Conservation (phyloP, 1,140 invertebrate species). For the Aphidius ervi region DNA sequence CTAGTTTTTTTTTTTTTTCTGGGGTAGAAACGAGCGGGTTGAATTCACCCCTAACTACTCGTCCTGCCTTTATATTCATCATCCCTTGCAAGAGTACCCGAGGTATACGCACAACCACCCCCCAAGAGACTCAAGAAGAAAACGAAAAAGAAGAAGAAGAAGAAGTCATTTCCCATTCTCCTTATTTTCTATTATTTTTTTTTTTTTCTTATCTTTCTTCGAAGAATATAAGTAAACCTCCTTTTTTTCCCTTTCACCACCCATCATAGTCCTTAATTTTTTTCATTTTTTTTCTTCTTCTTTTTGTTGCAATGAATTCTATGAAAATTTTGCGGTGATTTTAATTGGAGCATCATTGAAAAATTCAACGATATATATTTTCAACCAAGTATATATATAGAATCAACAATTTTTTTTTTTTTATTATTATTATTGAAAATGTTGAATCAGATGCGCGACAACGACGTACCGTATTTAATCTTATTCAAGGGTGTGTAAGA, state of each 20-base stretch:
- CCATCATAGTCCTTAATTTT: too few relatives aligned
- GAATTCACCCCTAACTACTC: slow-evolving; percentile 29
- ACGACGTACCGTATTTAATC: slow-evolving; percentile 11
- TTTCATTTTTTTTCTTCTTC: too few relatives aligned
- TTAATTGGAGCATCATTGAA: too few relatives aligned
- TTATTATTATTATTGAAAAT: too few relatives aligned
- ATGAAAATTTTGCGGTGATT: too few relatives aligned
- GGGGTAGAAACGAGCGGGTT: slow-evolving; percentile 25
- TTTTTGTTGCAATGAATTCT: too few relatives aligned
- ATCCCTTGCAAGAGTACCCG: slow-evolving; percentile 17
- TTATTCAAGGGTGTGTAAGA: slow-evolving; percentile 7
- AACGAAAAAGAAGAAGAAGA: background rate
- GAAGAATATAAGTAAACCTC: background rate
- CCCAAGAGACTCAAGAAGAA: slow-evolving; percentile 10
- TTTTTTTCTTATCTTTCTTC: background rate
- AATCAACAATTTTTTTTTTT: too few relatives aligned
- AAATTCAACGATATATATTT: too few relatives aligned
- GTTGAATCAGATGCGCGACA: too few relatives aligned
- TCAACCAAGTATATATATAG: too few relatives aligned
- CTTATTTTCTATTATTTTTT: too few relatives aligned
- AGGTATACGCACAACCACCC: slow-evolving; percentile 2
- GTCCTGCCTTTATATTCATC: slow-evolving; percentile 30
- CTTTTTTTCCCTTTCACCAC: background rate
- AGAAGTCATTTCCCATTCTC: slow-evolving; percentile 4
- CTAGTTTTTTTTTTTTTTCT: slow-evolving; percentile 14